Conservation (phyloP, 2,797 vertebrate species). For the Mionectes olivaceus region DNA sequence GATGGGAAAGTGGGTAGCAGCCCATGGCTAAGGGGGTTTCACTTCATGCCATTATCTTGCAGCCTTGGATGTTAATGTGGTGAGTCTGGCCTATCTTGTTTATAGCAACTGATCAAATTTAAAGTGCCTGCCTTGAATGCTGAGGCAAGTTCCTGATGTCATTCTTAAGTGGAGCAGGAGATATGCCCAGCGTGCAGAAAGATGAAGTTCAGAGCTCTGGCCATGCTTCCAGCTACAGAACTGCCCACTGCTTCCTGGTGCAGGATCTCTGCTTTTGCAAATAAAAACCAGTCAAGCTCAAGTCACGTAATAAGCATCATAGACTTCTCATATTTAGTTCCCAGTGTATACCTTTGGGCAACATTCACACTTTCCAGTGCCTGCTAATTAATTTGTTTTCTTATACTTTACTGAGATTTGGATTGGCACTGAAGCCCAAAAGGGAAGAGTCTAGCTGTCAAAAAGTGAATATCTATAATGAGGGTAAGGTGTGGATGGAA, state of each 20-base stretch:
- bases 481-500: conserved; percentile 60
- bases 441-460: conserved; percentile 68
- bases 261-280: background rate
- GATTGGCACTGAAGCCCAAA: conserved; percentile 62
- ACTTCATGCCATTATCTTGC: background rate
- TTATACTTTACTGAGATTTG: conserved; percentile 60
- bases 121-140: background rate
- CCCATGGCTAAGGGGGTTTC: background rate
- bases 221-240: background rate
- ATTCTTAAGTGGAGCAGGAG: background rate
- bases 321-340: conserved; percentile 4
- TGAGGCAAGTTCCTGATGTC: background rate
- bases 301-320: background rate
- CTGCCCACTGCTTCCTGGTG: background rate
- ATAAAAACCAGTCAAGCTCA: background rate
- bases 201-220: background rate
- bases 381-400: conserved; percentile 69
- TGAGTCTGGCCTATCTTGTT: background rate
- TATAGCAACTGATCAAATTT: background rate
- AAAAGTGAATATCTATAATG: conserved; percentile 62
- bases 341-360: conserved; percentile 24
- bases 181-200: rapidly evolving
- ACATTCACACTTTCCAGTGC: conserved; percentile 32
- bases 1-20: background rate
- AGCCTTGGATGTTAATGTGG: background rate